These are phyloP conservation scores for Litocranius walleri DNA, from an alignment of 2,113 vertebrate genomes.

Conservation along the genomic window DNA sequence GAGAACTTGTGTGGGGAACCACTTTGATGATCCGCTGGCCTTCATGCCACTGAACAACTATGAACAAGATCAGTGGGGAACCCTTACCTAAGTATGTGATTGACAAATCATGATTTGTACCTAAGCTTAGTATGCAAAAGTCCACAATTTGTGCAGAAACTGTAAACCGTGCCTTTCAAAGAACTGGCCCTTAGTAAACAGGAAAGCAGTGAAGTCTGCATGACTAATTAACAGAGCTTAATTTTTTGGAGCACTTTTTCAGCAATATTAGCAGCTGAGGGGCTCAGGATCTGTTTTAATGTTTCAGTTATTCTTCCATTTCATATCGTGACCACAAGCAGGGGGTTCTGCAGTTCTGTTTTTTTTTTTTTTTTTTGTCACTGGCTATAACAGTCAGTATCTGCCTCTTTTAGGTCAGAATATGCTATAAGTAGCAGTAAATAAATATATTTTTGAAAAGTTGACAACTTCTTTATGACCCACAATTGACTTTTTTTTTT, in stretches of 20 bases:
- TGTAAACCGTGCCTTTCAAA: constrained; percentile 83
- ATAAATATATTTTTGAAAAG: constrained; percentile 61
- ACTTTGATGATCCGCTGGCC: constrained; percentile 66
- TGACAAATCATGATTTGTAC: constrained; percentile 83
- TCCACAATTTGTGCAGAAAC: constrained; percentile 76
- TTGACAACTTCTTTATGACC: constrained; percentile 64
- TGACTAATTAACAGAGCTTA: constrained; percentile 75
- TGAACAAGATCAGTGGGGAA: constrained; percentile 61
- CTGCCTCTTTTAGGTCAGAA: constrained; percentile 67
- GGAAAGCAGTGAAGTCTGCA: constrained; percentile 75
- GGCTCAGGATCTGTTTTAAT: constrained; percentile 79
- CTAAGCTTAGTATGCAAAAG: constrained; percentile 82
- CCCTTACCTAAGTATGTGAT: constrained; percentile 79
- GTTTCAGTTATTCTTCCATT: constrained; percentile 73
- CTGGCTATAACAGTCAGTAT: constrained; percentile 70
- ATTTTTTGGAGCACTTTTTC: constrained; percentile 83
- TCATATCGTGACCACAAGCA: constrained; percentile 64
- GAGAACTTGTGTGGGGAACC: constrained; percentile 65
- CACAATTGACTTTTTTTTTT: constrained; percentile 67
- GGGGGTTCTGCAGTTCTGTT: constrained; percentile 65
- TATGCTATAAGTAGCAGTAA: constrained; percentile 65
- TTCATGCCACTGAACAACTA: constrained; percentile 58
- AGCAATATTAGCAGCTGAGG: constrained; percentile 81
- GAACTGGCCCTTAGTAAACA: constrained; percentile 74
- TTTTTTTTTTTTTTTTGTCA: constrained; percentile 60